Evolutionary conservation across 2,113 vertebrate species (phyloP), one percentile per base, ranked within the genome.

Genomic region (Nanorana parkeri): DNA sequence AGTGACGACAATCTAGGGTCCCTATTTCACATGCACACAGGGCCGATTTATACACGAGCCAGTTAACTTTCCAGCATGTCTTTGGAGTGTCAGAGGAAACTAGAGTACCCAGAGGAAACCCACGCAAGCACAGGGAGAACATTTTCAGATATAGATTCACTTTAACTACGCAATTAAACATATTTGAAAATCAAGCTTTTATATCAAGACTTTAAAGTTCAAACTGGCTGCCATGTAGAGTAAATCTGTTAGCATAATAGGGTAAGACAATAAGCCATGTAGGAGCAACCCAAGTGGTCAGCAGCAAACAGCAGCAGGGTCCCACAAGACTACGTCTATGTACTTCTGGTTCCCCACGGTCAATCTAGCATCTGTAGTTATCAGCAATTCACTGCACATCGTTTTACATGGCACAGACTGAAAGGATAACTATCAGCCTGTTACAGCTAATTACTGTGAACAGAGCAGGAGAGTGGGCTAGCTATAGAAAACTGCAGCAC

Each of bases 361-460:
- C 36, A 29, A 75, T 60, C 20, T 26, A 41, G 36, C 66, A 11
- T 41, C 65, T 55, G 47, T 24, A 64, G 67, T 64, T 61, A 81
- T 72, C 69, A 65, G 58, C 28, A 3, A 67, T 82, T 26, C 47
- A 20, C n/a, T 21, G 63, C 63, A 76, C 72, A 60, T 32, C 8
- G 63, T 28, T 76, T 67, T 68, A 83, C 72, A 75, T 64, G 52
- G 32, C 11, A 75, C 23, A 23, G 41, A n/a, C 29, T 28, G 60
- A 58, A 58, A 36, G 29, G 60, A 52, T 75, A 82, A 65, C 71
- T 54, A 75, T 67, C 71, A 58, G 83, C 77, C 84, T 86, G 87
- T 83, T 60, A 11, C 77, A 6, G 15, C 68, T 87, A 85, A 90
- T 36, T 85, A 86, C 78, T 89, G 78, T 85, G 83, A 75, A 64